Percentiles rank a stretch among this genome's conserved stretches.
Conservation (phyloP, 1,140 invertebrate species). For the Stegodyphus dumicola region DNA sequence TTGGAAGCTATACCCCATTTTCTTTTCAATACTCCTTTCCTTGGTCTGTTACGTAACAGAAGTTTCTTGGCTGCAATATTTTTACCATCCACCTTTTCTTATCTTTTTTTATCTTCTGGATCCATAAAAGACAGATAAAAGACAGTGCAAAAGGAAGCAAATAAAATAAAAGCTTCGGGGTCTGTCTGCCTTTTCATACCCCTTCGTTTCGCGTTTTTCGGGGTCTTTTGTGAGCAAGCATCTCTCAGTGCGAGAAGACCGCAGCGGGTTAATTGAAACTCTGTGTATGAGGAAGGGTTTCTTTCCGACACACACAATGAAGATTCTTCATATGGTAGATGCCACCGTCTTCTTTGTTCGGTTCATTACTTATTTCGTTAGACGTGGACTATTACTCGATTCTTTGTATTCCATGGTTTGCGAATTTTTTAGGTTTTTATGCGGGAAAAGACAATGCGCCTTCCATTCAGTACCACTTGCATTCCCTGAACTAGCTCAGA, state of each 20-base stretch:
- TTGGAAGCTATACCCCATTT: slow-evolving; percentile 24
- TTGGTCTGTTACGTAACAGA: slow-evolving; percentile 16
- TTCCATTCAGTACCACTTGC: background rate
- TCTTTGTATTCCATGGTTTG: slow-evolving; percentile 1
- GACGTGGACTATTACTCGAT: slow-evolving; percentile 6
- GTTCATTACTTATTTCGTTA: slow-evolving; percentile 40
- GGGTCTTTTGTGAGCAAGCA: slow-evolving; percentile 9
- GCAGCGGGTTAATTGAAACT: slow-evolving; percentile 45
- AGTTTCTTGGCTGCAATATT: slow-evolving; percentile 23
- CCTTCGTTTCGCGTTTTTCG: slow-evolving; percentile 2
- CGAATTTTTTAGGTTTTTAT: slow-evolving; percentile 3
- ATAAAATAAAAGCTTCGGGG: slow-evolving; percentile 20
- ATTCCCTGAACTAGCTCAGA: too few relatives aligned
- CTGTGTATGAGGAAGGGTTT: slow-evolving; percentile 16
- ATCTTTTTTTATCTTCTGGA: background rate
- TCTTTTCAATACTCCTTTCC: slow-evolving; percentile 5
- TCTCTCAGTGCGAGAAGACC: background rate
- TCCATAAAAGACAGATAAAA: slow-evolving; percentile 4
- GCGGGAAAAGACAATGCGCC: slow-evolving; percentile 1
- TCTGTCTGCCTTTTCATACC: slow-evolving; percentile 27
- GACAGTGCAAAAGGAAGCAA: background rate
- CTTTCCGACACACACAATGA: background rate
- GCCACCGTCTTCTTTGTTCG: background rate
- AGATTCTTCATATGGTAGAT: background rate
- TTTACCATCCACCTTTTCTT: background rate